Conservation (phyloP, 1,140 invertebrate genomes). For the Neodiprion lecontei region DNA sequence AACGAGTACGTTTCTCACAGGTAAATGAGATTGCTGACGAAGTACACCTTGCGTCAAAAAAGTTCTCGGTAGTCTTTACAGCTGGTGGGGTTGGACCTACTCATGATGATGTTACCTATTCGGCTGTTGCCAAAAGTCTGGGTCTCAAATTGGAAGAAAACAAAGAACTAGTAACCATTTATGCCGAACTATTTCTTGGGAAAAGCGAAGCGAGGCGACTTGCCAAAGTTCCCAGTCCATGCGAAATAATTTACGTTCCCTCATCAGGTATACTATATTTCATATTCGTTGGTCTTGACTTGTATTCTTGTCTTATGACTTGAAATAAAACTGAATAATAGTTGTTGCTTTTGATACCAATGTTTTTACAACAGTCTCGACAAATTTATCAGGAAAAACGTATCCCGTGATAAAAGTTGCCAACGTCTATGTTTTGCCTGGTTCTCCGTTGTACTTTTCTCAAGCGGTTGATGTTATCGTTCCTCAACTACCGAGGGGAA, state of each 20-base stretch:
- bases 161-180: conserved; percentile 62
- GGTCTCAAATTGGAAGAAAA: conserved; percentile 61
- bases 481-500: conserved; percentile 26
- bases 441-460: conserved; percentile 71
- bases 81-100: conserved; percentile 81
- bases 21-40: conserved; percentile 70
- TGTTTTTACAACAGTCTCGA: conserved; percentile 6
- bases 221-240: conserved; percentile 40
- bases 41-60: conserved; percentile 64
- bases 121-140: conserved; percentile 72
- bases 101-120: conserved; percentile 79
- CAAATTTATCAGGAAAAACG: conserved; percentile 35
- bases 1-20: conserved; percentile 32
- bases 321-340: too few species aligned
- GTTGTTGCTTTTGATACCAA: conserved; percentile 21
- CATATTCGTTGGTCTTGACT: too few species aligned
- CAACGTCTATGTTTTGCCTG: conserved; percentile 77
- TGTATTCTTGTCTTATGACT: too few species aligned
- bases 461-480: conserved; percentile 57
- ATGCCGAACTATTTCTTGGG: conserved; percentile 41
- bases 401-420: conserved; percentile 68
- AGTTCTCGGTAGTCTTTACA: conserved; percentile 68
- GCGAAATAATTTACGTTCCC: conserved; percentile 38
- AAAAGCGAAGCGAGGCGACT: conserved; percentile 36
- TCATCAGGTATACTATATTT: not conserved